Evolutionary conservation across 2,888 invertebrate genomes (phyloP).

Genomic region (Zaprionus lineosus): DNA sequence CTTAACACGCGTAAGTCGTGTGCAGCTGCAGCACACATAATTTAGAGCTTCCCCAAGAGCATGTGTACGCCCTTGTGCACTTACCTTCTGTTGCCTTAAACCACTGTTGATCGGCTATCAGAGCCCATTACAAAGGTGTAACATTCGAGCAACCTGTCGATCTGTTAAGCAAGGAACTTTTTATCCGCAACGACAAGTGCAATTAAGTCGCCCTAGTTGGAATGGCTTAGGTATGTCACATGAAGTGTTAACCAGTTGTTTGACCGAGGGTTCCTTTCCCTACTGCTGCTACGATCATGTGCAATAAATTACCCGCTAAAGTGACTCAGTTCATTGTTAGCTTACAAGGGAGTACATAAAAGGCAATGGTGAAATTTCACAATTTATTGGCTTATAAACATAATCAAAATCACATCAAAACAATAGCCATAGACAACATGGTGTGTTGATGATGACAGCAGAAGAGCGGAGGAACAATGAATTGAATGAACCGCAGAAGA

Average conservation of each 20-base stretch:
- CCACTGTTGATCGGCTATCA: conserved; percentile 2
- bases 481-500: conserved; percentile 35
- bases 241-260: not conserved
- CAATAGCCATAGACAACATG: conserved; percentile 51
- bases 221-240: conserved; percentile 34
- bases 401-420: conserved; percentile 75
- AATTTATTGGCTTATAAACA: conserved; percentile 72
- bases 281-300: not conserved
- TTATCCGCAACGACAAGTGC: conserved; percentile 49
- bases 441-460: conserved; percentile 56
- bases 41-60: conserved; percentile 28
- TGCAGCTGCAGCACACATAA: conserved; percentile 45
- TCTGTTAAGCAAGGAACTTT: conserved; percentile 50
- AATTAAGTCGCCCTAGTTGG: conserved; percentile 16
- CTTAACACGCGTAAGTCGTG: conserved; percentile 27
- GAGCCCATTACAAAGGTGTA: conserved; percentile 45
- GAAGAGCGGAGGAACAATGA: conserved; percentile 26
- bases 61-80: not conserved
- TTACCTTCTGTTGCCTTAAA: not conserved
- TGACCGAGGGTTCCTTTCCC: not conserved
- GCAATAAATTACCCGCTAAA: conserved; percentile 59
- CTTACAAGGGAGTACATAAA: conserved; percentile 30
- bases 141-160: conserved; percentile 71
- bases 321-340: conserved; percentile 41
- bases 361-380: conserved; percentile 30